These are phyloP conservation scores for Plutella xylostella DNA, from an alignment of 2,888 invertebrate species.

Conservation along the genomic window DNA sequence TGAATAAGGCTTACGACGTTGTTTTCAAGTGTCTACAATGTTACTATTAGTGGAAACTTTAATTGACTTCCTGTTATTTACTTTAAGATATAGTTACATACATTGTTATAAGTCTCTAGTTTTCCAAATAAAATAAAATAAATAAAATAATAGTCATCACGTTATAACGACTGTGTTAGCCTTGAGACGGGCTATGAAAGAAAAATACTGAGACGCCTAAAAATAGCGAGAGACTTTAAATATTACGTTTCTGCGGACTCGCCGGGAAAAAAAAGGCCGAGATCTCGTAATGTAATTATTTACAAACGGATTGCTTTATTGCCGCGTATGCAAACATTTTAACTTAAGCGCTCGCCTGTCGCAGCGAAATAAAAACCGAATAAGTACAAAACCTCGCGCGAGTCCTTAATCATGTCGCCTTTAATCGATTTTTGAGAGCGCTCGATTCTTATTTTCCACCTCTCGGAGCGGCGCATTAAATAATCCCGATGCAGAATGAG, in stretches of 20 bases:
- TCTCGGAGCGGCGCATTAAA: conserved; percentile 36
- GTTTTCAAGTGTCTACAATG: too few relatives aligned
- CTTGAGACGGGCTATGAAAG: too few relatives aligned
- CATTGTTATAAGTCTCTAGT: too few relatives aligned
- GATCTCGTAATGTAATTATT: conserved; percentile 53
- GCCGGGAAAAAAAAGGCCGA: conserved; percentile 40
- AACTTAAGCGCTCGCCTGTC: conserved; percentile 30
- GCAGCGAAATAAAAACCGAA: conserved; percentile 18
- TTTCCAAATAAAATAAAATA: too few relatives aligned
- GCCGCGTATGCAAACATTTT: conserved; percentile 51
- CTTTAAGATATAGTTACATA: too few relatives aligned
- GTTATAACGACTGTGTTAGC: too few relatives aligned
- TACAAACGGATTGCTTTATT: conserved; percentile 51
- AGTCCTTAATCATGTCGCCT: conserved; percentile 54
- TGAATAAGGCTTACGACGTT: too few relatives aligned
- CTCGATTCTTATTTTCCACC: conserved; percentile 48
- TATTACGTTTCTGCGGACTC: conserved; percentile 13
- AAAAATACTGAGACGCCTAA: too few relatives aligned
- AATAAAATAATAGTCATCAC: too few relatives aligned
- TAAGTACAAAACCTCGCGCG: conserved; percentile 31
- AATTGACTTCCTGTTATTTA: too few relatives aligned
- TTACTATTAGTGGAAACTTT: too few relatives aligned
- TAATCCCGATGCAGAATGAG: conserved; percentile 42
- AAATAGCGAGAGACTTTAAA: too few relatives aligned
- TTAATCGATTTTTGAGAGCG: conserved; percentile 61